These are phyloP conservation scores for Spilogale gracilis DNA, from an alignment of 2,113 vertebrate species.

Conservation along the genomic window DNA sequence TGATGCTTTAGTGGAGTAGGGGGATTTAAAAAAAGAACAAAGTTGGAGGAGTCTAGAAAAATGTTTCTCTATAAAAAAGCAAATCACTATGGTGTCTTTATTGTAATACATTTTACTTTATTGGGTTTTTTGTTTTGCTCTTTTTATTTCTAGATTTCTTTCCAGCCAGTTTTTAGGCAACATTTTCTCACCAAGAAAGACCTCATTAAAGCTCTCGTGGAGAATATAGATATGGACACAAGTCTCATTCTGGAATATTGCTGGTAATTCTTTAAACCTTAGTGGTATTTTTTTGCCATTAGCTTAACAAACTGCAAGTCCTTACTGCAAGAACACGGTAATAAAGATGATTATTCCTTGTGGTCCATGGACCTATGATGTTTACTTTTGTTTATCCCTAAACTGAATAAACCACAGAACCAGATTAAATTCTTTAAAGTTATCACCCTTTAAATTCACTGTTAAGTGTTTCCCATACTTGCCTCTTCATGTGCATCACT, in stretches of 20 bases:
- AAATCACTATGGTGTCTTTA: background rate
- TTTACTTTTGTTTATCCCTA: background rate
- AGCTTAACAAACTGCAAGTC: constrained; percentile 78
- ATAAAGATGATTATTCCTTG: background rate
- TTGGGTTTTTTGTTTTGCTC: background rate
- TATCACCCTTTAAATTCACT: background rate
- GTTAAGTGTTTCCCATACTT: background rate
- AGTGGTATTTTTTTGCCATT: background rate
- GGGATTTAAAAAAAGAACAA: background rate
- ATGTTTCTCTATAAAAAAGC: background rate
- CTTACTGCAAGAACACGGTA: background rate
- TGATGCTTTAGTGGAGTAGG: background rate
- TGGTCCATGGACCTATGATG: background rate
- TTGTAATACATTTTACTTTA: background rate
- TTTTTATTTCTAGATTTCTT: constrained; percentile 92
- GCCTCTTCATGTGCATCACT: background rate
- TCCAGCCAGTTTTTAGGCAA: constrained; percentile 95
- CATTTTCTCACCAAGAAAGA: constrained; percentile 92
- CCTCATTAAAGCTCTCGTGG: constrained; percentile 92
- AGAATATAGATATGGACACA: constrained; percentile 91
- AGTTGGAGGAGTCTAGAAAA: background rate
- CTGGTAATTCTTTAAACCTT: constrained; percentile 88
- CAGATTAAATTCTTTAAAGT: background rate
- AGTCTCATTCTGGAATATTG: constrained; percentile 94
- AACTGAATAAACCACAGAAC: background rate